A percentile compares a stretch with the other conserved stretches of the same genome.
Conservation (phyloP, 2,113 vertebrate species). For the Pardalotus punctatus region DNA sequence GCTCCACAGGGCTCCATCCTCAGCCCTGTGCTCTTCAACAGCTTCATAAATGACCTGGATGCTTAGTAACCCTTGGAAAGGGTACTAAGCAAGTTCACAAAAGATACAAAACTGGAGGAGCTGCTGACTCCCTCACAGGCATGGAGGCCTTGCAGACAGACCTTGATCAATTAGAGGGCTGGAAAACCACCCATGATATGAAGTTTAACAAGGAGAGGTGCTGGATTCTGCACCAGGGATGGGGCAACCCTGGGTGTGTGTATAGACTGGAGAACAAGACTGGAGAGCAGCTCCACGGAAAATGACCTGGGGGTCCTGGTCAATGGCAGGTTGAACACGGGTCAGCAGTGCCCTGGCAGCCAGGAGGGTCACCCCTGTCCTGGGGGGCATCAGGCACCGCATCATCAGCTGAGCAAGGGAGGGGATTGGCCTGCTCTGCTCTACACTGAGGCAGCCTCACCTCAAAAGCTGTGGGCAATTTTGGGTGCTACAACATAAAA, state of each 20-base stretch:
- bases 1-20: not conserved
- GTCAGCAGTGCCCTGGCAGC: not conserved
- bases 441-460: not conserved
- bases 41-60: not conserved
- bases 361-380: not conserved
- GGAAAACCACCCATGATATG: not conserved
- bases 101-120: not conserved
- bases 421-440: not conserved
- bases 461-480: rapidly evolving
- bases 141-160: not conserved
- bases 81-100: not conserved
- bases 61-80: not conserved
- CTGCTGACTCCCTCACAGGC: not conserved
- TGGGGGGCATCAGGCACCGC: not conserved
- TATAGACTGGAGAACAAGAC: not conserved
- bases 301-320: not conserved
- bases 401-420: not conserved
- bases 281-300: not conserved
- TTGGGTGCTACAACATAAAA: not conserved
- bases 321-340: rapidly evolving
- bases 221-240: not conserved
- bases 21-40: not conserved
- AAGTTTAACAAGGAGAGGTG: not conserved
- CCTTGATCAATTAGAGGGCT: not conserved
- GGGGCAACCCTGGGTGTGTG: not conserved